Conservation (phyloP, 2,113 vertebrate species). For the Triplophysa tibetana region DNA sequence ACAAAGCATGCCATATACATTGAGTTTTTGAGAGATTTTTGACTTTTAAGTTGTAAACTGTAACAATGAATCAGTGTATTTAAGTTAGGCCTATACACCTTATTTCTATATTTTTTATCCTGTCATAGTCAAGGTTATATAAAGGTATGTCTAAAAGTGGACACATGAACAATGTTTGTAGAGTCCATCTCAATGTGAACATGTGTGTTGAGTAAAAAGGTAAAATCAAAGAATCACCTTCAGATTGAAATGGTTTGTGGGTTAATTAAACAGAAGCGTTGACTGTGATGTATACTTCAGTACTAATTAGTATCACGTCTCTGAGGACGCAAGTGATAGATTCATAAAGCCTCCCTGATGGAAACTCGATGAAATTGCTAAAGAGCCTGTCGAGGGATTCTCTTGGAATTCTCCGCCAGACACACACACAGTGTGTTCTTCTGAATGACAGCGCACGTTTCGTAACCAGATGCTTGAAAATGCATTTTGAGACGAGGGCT, state of each 20-base stretch:
- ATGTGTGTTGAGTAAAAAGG: not conserved
- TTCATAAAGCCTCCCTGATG: slow-evolving; percentile 31
- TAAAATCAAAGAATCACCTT: not conserved
- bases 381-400: slow-evolving; percentile 20
- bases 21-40: too few species aligned
- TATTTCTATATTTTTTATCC: too few species aligned
- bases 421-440: not conserved
- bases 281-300: slow-evolving; percentile 34
- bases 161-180: too few species aligned
- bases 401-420: slow-evolving; percentile 9
- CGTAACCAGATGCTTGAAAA: slow-evolving; percentile 19
- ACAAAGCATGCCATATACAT: too few species aligned
- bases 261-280: slow-evolving; percentile 39
- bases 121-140: too few species aligned
- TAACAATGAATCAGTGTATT: too few species aligned
- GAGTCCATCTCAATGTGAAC: not conserved
- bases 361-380: not conserved
- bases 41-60: too few species aligned
- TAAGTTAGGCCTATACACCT: too few species aligned
- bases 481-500: not conserved
- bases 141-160: too few species aligned
- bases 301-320: slow-evolving; percentile 38
- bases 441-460: slow-evolving; percentile 3
- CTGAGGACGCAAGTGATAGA: slow-evolving; percentile 28
- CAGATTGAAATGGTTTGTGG: slow-evolving; percentile 3